Conservation (phyloP, 2,797 vertebrate species). For the Steatocranus sp. region DNA sequence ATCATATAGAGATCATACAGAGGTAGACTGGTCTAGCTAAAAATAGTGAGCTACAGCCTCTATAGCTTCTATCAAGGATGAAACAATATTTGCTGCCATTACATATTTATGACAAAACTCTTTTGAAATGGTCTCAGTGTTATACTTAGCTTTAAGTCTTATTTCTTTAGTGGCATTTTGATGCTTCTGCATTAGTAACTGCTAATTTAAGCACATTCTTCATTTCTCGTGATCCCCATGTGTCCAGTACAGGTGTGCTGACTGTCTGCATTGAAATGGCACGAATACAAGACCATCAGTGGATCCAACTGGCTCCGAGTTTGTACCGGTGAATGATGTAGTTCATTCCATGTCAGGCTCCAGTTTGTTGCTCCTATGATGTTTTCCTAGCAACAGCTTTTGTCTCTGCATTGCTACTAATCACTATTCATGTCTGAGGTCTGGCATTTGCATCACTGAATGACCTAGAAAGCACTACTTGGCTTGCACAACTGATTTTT, state of each 20-base stretch:
- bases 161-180: neutral
- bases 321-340: conserved; percentile 29
- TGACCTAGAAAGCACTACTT: conserved; percentile 18
- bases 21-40: neutral
- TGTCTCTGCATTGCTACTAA: conserved; percentile 16
- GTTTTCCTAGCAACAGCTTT: conserved; percentile 56
- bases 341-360: conserved; percentile 32
- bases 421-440: conserved; percentile 20
- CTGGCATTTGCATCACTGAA: conserved; percentile 41
- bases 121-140: neutral
- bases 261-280: conserved; percentile 19
- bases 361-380: conserved; percentile 7
- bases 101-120: neutral
- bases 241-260: conserved; percentile 19
- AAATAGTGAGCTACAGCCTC: neutral
- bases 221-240: conserved; percentile 28
- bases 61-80: conserved; percentile 5
- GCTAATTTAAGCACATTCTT: conserved; percentile 32
- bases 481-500: neutral
- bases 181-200: neutral
- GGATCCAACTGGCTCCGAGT: conserved; percentile 29
- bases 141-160: neutral
- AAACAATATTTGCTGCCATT: neutral
- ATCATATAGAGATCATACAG: neutral
- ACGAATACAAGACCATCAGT: neutral